phyloP scores from a whole-genome alignment of 2,797 vertebrate species.

The Pseudotriccus pelzelni region DNA sequence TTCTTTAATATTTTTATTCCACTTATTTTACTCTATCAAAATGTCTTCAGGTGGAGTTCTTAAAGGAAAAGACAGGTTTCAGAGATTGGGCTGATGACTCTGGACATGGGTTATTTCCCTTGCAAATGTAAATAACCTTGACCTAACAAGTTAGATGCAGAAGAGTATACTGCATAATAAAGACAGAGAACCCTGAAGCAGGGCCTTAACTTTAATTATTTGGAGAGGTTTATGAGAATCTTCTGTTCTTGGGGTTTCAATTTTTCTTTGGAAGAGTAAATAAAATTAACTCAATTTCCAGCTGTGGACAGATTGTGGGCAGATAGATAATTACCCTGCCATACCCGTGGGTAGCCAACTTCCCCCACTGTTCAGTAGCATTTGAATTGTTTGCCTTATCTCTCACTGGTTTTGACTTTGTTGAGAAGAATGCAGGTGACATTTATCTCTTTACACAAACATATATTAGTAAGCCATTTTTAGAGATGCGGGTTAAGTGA shows the following conservation, averaged over 20 bases:
- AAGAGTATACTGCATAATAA: neutral
- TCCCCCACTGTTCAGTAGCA: neutral
- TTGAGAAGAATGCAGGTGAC: neutral
- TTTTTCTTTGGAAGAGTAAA: conserved; percentile 58
- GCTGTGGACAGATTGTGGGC: conserved; percentile 20
- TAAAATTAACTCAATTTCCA: conserved; percentile 46
- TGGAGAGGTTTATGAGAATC: conserved; percentile 3
- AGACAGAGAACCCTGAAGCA: neutral
- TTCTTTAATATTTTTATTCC: neutral
- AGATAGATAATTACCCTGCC: conserved; percentile 35
- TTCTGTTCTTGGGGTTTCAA: conserved; percentile 3
- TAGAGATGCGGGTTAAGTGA: neutral
- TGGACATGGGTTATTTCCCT: neutral
- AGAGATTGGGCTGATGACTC: neutral
- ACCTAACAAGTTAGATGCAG: neutral
- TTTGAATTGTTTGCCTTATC: conserved; percentile 8
- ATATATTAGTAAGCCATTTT: neutral
- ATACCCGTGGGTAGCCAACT: neutral
- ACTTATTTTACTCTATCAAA: rapidly evolving
- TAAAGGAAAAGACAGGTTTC: neutral
- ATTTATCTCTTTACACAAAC: conserved; percentile 18
- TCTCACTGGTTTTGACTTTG: neutral
- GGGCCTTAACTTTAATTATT: conserved; percentile 12
- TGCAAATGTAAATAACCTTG: neutral
- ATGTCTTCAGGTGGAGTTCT: neutral